Conservation (phyloP, 2,797 vertebrate species). For the Euthynnus affinis region DNA sequence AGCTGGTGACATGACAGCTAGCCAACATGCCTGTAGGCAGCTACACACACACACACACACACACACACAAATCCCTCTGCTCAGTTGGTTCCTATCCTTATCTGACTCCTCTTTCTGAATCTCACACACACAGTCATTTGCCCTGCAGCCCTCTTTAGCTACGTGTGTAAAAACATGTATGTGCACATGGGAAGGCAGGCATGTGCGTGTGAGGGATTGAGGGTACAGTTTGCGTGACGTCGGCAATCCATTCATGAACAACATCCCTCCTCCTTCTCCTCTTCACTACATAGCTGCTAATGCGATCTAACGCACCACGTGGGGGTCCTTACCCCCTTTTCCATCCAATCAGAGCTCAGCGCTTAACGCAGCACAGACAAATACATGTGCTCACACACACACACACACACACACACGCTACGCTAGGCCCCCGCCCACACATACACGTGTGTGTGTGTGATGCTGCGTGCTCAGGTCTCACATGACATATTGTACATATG, state of each 20-base stretch:
- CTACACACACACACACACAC: slow-evolving; percentile 33
- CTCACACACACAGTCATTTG: slow-evolving; percentile 35
- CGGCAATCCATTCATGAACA: slow-evolving; percentile 77
- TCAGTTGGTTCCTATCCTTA: slow-evolving; percentile 54
- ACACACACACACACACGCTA: slow-evolving; percentile 31
- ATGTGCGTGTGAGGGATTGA: slow-evolving; percentile 30
- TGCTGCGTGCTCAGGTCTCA: slow-evolving; percentile 45
- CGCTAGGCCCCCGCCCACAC: slow-evolving; percentile 27
- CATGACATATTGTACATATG: slow-evolving; percentile 17
- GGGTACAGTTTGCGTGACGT: slow-evolving; percentile 62
- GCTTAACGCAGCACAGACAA: slow-evolving; percentile 61
- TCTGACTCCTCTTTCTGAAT: slow-evolving; percentile 45
- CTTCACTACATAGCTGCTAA: slow-evolving; percentile 73
- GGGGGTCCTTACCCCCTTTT: slow-evolving; percentile 83
- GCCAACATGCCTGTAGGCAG: slow-evolving; percentile 59
- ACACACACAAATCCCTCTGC: slow-evolving; percentile 25
- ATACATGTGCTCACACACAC: slow-evolving; percentile 11
- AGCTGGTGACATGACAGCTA: slow-evolving; percentile 64
- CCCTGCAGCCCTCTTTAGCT: slow-evolving; percentile 34
- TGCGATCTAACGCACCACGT: slow-evolving; percentile 80
- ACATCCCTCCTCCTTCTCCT: slow-evolving; percentile 44
- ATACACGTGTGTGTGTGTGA: slow-evolving; percentile 52
- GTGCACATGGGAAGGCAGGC: background rate
- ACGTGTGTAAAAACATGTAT: slow-evolving; percentile 30
- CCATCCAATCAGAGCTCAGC: slow-evolving; percentile 73